A percentile compares a stretch with the other conserved stretches of the same genome.
Evolutionary conservation across 2,888 invertebrate genomes (phyloP).

Genomic region (Notocelia uddmanniana): DNA sequence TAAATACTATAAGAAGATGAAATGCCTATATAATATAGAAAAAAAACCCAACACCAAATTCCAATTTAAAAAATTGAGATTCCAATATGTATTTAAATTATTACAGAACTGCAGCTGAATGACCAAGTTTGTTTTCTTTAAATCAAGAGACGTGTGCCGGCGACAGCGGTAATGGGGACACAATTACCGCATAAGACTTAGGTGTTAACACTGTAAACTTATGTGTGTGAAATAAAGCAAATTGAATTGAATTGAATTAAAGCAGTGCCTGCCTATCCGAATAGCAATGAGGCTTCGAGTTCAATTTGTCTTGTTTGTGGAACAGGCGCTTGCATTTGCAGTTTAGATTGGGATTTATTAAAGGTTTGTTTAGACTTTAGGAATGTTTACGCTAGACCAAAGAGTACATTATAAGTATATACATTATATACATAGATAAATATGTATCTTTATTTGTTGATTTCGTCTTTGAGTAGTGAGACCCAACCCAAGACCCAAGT

Average conservation of each 20-base stretch:
- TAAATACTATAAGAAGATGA: too few relatives aligned
- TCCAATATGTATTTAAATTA: constrained; percentile 1
- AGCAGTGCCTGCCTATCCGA: constrained; percentile 20
- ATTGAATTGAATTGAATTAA: too few relatives aligned
- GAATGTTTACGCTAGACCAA: too few relatives aligned
- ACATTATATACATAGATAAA: neutral
- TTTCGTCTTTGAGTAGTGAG: too few relatives aligned
- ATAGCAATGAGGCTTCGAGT: constrained; percentile 15
- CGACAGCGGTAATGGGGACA: constrained; percentile 10
- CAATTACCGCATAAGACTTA: too few relatives aligned
- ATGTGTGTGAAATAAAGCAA: too few relatives aligned
- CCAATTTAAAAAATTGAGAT: neutral
- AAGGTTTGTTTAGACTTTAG: neutral
- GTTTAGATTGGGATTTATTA: neutral
- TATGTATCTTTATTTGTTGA: too few relatives aligned
- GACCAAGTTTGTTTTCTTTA: constrained; percentile 13
- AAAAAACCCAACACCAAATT: too few relatives aligned
- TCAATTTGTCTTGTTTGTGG: constrained; percentile 23
- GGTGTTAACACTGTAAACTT: too few relatives aligned
- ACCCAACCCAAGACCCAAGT: too few relatives aligned
- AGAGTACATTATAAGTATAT: too few relatives aligned
- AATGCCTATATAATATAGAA: too few relatives aligned
- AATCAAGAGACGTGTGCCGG: constrained; percentile 8
- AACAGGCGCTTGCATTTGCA: constrained; percentile 32
- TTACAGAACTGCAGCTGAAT: neutral